Conservation (phyloP, 64 coral and sea anemone species). For the Actinia equina region DNA sequence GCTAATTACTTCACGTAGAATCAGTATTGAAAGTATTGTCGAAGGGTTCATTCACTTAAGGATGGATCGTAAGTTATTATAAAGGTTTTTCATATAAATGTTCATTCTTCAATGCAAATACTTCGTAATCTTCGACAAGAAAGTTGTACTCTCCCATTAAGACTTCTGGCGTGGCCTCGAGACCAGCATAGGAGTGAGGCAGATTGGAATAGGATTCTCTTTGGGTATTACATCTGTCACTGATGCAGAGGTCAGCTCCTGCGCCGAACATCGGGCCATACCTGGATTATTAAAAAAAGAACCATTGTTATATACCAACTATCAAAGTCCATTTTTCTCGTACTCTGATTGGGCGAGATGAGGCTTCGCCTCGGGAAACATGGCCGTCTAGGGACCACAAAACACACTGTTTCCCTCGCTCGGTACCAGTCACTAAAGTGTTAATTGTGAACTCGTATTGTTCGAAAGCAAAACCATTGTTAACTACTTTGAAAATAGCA, state of each 20-base stretch:
- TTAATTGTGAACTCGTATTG: too few species aligned
- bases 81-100: neutral
- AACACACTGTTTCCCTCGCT: too few species aligned
- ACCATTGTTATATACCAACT: neutral
- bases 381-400: too few species aligned
- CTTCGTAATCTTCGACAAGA: constrained; percentile 81
- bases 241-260: constrained; percentile 86
- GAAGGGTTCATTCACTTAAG: too few species aligned
- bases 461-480: too few species aligned
- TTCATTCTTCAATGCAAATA: constrained; percentile 75
- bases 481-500: too few species aligned
- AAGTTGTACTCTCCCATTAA: constrained; percentile 92
- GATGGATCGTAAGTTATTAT: neutral
- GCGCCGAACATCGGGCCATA: constrained; percentile 95
- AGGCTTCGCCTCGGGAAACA: too few species aligned
- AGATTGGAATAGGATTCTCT: constrained; percentile 84
- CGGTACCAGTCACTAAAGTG: too few species aligned
- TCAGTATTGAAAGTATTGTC: too few species aligned
- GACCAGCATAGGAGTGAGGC: constrained; percentile 86
- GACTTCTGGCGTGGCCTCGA: constrained; percentile 45
- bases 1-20: too few species aligned
- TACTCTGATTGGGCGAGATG: too few species aligned
- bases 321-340: too few species aligned
- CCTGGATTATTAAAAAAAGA: constrained; percentile 20
- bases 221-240: constrained; percentile 60